phyloP scores from a whole-genome alignment of 2,888 invertebrate species.

The Dolomedes plantarius region DNA sequence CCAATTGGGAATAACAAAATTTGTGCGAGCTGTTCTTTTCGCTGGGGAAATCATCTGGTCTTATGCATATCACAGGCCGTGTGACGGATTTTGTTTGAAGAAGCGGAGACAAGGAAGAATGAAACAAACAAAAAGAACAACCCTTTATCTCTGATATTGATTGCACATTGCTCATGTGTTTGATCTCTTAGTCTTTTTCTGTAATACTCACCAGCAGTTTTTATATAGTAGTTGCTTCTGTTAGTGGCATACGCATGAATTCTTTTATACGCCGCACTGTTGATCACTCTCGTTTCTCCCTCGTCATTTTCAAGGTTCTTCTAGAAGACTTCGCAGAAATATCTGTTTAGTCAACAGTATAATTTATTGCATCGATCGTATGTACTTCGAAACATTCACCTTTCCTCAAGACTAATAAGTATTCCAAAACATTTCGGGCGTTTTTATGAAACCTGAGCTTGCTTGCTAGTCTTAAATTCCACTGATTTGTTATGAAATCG shows the following conservation, averaged over 20 bases:
- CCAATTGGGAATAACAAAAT: constrained; percentile 5
- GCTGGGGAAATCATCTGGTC: constrained; percentile 31
- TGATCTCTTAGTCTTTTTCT: constrained; percentile 59
- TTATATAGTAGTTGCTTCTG: constrained; percentile 50
- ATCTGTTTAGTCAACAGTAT: too few species aligned
- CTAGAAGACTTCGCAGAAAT: background rate
- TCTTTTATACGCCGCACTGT: constrained; percentile 40
- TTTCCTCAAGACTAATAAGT: background rate
- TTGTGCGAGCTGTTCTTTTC: constrained; percentile 29
- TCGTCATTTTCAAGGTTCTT: background rate
- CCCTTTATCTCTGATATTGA: constrained; percentile 43
- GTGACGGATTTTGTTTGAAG: constrained; percentile 10
- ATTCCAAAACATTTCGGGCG: background rate
- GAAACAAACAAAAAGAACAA: constrained; percentile 40
- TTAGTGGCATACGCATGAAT: constrained; percentile 43
- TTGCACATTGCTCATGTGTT: constrained; percentile 57
- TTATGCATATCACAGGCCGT: constrained; percentile 62
- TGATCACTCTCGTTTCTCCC: constrained; percentile 40
- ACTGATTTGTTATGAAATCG: background rate
- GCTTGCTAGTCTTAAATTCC: background rate
- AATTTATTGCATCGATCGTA: background rate
- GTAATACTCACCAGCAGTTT: constrained; percentile 59
- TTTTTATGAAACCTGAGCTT: background rate
- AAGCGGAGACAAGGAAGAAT: background rate
- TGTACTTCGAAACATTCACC: background rate